Base-by-base conservation (phyloP, 1,140 invertebrate species). In the Heliconius hermathena region DNA sequence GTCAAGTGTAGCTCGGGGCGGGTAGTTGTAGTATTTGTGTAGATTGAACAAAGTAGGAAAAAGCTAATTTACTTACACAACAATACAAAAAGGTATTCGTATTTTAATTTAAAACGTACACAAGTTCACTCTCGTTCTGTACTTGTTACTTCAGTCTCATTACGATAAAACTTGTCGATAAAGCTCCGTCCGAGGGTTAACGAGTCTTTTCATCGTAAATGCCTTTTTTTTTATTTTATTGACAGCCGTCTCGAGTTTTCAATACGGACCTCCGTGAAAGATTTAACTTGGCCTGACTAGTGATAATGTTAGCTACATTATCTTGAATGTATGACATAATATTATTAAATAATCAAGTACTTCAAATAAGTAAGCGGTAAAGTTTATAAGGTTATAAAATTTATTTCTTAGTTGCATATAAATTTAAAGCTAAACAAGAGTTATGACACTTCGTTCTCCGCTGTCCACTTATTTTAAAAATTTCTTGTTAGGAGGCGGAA, bases 141-240 rank as follows among this genome's bases (percentile, higher is more conserved):
- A 49, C 74, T 71, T 80, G 26, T 76, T 46, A 76, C 60, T 70
- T 71, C 52, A 75, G 74, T 41, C 84, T 88, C 83, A 84, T 90
- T 89, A 88, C 83, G 84, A 89, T 90, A 84, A 85, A 83, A 83
- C 81, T 86, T 82, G 79, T 83, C 81, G 87, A 89, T 89, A 90
- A 90, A 87, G 85, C 78, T 78, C 77, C 76, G 75, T 73, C 80
- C 77, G 79, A 79, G 77, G 81, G 84, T 83, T 89, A 90, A 90
- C 88, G 88, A 90, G 87, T 81, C 81, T 84, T 89, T 90, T 89
- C 84, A 90, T 81, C 78, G 84, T 85, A 87, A 88, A 87, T 85
- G 85, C 82, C 82, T 78, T 26, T 88, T 87, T 89, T 90, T 89
- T 90, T 88, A 90, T 88, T 90, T 90, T 87, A 90, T 88, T 89